Percentiles rank a stretch among this genome's conserved stretches.
Conservation (phyloP, 2,113 vertebrate species). For the Uria aalge region DNA sequence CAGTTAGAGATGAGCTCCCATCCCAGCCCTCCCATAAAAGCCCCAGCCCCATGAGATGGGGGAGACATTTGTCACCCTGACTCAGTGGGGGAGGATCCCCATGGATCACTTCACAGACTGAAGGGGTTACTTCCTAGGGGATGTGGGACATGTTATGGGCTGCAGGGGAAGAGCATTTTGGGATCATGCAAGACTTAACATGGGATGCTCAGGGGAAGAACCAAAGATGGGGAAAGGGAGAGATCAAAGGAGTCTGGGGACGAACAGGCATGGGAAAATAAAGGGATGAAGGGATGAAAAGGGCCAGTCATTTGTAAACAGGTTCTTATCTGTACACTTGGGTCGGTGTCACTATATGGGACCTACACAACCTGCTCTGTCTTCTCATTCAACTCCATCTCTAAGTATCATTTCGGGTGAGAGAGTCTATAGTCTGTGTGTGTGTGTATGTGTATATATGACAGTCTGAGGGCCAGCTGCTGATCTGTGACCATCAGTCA, state of each 20-base stretch:
- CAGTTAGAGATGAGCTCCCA: background rate
- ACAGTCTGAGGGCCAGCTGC: background rate
- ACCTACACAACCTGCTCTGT: background rate
- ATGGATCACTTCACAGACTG: background rate
- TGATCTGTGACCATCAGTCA: background rate
- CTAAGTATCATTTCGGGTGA: background rate
- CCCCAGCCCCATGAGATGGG: fast-evolving
- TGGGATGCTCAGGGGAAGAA: background rate
- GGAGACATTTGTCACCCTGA: background rate
- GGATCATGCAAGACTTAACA: background rate
- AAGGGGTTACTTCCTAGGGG: background rate
- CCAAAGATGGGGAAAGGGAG: background rate
- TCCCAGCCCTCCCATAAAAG: background rate
- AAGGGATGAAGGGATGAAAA: background rate
- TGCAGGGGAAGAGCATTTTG: background rate
- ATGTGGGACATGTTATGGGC: background rate
- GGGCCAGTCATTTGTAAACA: background rate
- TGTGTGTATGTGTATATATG: background rate
- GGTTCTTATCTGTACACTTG: background rate
- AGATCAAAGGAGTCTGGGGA: background rate
- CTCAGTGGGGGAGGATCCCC: background rate
- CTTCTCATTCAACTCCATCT: background rate
- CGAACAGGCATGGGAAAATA: background rate
- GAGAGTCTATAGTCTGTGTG: background rate
- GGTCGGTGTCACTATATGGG: background rate